Base-by-base conservation (phyloP, 2,797 vertebrate genomes). In the Mus caroli region DNA sequence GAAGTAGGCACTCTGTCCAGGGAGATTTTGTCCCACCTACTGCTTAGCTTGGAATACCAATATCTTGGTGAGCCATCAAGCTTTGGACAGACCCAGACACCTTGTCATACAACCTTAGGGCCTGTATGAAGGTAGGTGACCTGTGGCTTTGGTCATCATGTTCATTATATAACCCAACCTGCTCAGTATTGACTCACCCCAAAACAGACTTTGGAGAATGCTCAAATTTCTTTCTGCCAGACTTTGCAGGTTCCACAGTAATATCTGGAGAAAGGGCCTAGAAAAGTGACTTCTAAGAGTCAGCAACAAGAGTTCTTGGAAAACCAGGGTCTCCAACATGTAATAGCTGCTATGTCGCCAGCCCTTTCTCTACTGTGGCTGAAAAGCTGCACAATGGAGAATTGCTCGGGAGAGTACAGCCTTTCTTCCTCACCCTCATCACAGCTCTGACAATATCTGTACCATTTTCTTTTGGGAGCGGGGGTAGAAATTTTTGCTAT, bases 231-330 rank as follows among this genome's bases (percentile, higher is more conserved):
- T 86, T 94, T 95, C 98, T 93, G 88, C 97, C 60, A 97, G 98
- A 97, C 80, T 95, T 52, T 98, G 92, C 78, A 97, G 96, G 1
- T 98, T 99, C 87, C 98, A 99, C 97, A 98, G 98, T 91, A 98
- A 99, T 97, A 98, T 99, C n/a, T 99, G 99, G 99, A 99, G 99
- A 50, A 98, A 96, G 82, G 99, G 99, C 97, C 97, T 99, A 98
- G 99, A 99, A 97, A 98, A 98, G 2, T 99, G 99, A 99, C 99
- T 99, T 0, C 93, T 28, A 98, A 98, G 93, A 98, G 94, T 91
- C 98, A 98, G 26, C 98, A 98, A 67, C 13, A 31, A 56, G 97
- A 97, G 40, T 89, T 86, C 10, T 96, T 90, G 99, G 99, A 96
- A 98, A 98, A 90, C 75, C 46, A 6, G 98, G 97, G 17, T 58